Evolutionary conservation across 1,140 invertebrate genomes (phyloP), one percentile per base, ranked within the genome.

Genomic region (Grapholita molesta): DNA sequence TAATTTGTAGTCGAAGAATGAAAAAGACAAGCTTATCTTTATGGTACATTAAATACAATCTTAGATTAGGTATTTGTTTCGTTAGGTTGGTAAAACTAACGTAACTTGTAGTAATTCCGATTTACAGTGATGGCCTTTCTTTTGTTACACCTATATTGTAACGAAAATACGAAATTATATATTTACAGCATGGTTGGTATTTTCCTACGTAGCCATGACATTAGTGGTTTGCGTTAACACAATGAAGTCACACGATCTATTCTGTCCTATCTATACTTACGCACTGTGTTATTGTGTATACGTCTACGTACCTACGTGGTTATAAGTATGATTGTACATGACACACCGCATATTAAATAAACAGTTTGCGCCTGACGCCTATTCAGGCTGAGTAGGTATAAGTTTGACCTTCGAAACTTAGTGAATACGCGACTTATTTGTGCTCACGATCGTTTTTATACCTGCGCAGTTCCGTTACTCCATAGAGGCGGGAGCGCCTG

Each of bases 401-500:
- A 28, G 3, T n/a, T 30, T 61, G 55, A 32, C 55, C 55, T 61
- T 61, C 55, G 15, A 61, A 61, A 61, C 53, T 28, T 30, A 61
- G 55, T 61, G 24, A 61, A 61, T 61, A 61, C 55, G 24, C 55
- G 55, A 61, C 55, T 61, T 61, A 61, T 61, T 61, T 61, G 55
- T 61, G 55, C 55, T 28, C n/a, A 61, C 28, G 28, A 30, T 3
- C 55, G 25, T 28, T 32, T 52, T 48, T 67, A 67, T 68, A 68
- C 66, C 66, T 68, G 66, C 48, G 66, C 42, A 68, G 52, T 32
- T 69, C 67, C 35, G 55, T 69, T 69, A 68, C 9, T 68, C 32
- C 35, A 8, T 28, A 53, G 23, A 55, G 67, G 24, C 24, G 65
- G 35, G 4, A 23, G n/a, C 21, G 30, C 21, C 53, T 53, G 25